phyloP scores from a whole-genome alignment of 2,797 vertebrate genomes.

The Enteromius argenteus region DNA sequence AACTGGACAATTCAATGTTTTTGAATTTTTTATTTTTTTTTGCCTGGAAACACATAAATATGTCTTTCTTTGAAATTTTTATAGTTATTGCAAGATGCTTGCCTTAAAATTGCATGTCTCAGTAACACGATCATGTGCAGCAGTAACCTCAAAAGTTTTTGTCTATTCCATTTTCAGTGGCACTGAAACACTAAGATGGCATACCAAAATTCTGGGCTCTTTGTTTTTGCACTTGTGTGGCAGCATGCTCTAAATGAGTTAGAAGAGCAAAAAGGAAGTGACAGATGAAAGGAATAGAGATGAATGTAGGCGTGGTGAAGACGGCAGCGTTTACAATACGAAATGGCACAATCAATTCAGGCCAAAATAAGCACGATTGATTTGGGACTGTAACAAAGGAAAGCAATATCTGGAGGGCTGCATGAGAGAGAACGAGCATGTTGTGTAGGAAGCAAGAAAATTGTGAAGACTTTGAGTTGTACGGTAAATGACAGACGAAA shows the following conservation, averaged over 20 bases:
- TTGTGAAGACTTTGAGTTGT: conserved; percentile 47
- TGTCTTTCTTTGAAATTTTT: not conserved
- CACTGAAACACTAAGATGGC: not conserved
- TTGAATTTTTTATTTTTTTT: no score
- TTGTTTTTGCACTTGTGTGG: conserved; percentile 8
- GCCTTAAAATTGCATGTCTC: not conserved
- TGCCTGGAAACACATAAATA: not conserved
- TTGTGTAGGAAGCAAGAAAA: conserved; percentile 30
- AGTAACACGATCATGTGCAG: not conserved
- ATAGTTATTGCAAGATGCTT: not conserved
- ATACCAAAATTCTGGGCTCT: not conserved
- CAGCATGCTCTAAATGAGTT: conserved; percentile 45
- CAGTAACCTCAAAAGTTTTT: not conserved
- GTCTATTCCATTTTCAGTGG: not conserved
- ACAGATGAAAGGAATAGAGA: conserved; percentile 51
- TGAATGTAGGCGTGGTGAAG: conserved; percentile 54
- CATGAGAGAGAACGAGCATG: conserved; percentile 19
- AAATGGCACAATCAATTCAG: conserved; percentile 74
- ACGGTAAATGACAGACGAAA: conserved; percentile 28
- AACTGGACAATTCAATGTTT: no score
- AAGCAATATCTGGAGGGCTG: conserved; percentile 57
- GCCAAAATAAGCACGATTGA: conserved; percentile 76
- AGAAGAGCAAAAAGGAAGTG: conserved; percentile 44
- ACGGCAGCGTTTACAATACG: conserved; percentile 68
- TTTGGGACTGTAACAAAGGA: conserved; percentile 71